Base-by-base conservation (phyloP, 35 echinoderm and acorn worm species). In the Ptychodera flava region DNA sequence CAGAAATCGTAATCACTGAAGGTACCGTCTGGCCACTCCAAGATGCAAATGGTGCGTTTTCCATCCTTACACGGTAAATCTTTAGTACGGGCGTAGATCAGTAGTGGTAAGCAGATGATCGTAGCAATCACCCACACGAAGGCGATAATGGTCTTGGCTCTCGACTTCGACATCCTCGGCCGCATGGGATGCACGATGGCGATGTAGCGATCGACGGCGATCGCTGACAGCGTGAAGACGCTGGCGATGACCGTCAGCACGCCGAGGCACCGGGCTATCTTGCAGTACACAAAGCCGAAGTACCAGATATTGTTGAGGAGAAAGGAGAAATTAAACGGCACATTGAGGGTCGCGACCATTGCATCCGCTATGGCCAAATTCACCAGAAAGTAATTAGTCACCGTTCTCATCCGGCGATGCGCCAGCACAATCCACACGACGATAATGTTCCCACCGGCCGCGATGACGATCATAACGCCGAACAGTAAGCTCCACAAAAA, bases 401-500 rank as follows among this genome's bases (percentile, higher is more conserved):
- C 92, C 0, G 95, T 94, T 78, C 95, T 82, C 82, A 93, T 97
- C n/a, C 95, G 35, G 14, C 89, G 90, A 77, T 97, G 93, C 0
- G 95, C 88, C 29, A 93, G 45, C 1, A 97, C 95, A 30, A 97
- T 97, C 95, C 95, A 97, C 33, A 97, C 88, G 28, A 97, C 92
- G 38, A 97, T 97, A 0, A 97, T 30, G 53, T 97, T 97, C 1
- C 95, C 95, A 6, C 84, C 78, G 0, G 90, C 86, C 0, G 95
- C 93, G 16, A 78, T 86, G 1, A 80, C 1, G 85, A 94, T 92
- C 16, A 94, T 90, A 29, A 85, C 30, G 28, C 83, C 85, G 0
- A 87, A 90, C 0, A 94, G 16, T 37, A 92, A 33, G 32, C 89
- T 92, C 95, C 95, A 97, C 30, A 93, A 64, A 64, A 64, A 64